These are phyloP conservation scores for Zygogramma bicolorata DNA, from an alignment of 2,888 invertebrate genomes.

Conservation along the genomic window DNA sequence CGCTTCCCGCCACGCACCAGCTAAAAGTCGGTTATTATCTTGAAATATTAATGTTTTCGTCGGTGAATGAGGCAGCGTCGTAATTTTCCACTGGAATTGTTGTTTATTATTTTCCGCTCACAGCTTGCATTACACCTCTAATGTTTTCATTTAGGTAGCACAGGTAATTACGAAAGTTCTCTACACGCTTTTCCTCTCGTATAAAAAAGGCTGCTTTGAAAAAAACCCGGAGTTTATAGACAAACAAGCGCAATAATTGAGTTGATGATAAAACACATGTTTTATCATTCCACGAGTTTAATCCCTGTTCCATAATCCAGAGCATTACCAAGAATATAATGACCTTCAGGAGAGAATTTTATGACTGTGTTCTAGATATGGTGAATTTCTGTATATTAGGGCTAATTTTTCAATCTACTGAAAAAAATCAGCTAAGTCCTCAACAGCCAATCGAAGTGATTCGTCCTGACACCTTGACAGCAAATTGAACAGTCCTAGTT, in stretches of 20 bases:
- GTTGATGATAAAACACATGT: background rate
- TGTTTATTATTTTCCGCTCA: slow-evolving; percentile 21
- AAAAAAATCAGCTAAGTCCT: too few species aligned
- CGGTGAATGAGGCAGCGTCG: background rate
- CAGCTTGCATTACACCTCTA: slow-evolving; percentile 4
- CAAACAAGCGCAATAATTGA: background rate
- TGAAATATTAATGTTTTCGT: slow-evolving; percentile 19
- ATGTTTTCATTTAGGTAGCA: slow-evolving; percentile 8
- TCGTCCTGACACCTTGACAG: too few species aligned
- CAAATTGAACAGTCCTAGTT: too few species aligned
- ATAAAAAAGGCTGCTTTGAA: background rate
- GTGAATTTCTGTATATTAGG: too few species aligned
- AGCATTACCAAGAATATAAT: too few species aligned
- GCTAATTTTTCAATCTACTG: too few species aligned
- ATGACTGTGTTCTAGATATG: too few species aligned
- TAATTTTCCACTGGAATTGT: slow-evolving; percentile 18
- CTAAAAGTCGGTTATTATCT: slow-evolving; percentile 14
- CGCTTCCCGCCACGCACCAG: background rate
- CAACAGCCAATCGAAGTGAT: too few species aligned
- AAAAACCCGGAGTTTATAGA: background rate
- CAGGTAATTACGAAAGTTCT: slow-evolving; percentile 8
- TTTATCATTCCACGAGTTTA: too few species aligned
- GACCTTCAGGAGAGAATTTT: too few species aligned
- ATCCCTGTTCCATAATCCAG: too few species aligned
- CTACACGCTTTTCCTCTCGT: slow-evolving; percentile 2